These are phyloP conservation scores for Myotis myotis DNA, from an alignment of 2,797 vertebrate species.

Conservation along the genomic window DNA sequence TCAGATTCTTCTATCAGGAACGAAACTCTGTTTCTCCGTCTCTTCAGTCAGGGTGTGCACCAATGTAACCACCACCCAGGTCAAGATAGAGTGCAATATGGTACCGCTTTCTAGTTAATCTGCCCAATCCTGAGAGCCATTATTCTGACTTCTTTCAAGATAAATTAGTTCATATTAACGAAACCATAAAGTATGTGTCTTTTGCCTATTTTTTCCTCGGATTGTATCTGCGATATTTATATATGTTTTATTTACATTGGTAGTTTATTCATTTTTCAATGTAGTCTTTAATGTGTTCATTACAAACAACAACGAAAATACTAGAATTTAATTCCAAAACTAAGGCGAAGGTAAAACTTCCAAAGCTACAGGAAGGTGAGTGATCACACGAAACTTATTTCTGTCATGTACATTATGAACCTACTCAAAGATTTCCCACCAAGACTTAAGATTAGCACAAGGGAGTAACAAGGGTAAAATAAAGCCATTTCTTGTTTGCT, in stretches of 20 bases:
- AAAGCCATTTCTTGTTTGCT: conserved; percentile 42
- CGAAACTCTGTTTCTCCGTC: background rate
- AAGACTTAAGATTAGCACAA: conserved; percentile 61
- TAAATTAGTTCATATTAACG: background rate
- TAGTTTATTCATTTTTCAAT: background rate
- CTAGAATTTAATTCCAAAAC: conserved; percentile 32
- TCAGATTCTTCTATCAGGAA: background rate
- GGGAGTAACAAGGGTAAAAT: background rate
- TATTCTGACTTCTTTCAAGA: background rate
- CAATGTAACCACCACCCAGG: background rate
- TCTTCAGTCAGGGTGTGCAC: fast-evolving
- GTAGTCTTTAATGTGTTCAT: conserved; percentile 5
- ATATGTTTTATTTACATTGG: too few species aligned
- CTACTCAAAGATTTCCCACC: conserved; percentile 49
- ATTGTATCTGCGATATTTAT: background rate
- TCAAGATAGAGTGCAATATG: background rate
- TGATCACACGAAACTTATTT: background rate
- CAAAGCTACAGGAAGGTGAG: conserved; percentile 43
- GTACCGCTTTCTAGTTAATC: background rate
- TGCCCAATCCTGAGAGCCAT: background rate
- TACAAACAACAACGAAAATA: conserved; percentile 24
- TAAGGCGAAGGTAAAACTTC: background rate
- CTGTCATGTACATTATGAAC: conserved; percentile 46
- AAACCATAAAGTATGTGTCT: background rate
- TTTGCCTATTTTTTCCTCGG: background rate